Evolutionary conservation across 35 echinoderm and acorn worm genomes (phyloP), one percentile per base, ranked within the genome.

Genomic region (Lytechinus variegatus): DNA sequence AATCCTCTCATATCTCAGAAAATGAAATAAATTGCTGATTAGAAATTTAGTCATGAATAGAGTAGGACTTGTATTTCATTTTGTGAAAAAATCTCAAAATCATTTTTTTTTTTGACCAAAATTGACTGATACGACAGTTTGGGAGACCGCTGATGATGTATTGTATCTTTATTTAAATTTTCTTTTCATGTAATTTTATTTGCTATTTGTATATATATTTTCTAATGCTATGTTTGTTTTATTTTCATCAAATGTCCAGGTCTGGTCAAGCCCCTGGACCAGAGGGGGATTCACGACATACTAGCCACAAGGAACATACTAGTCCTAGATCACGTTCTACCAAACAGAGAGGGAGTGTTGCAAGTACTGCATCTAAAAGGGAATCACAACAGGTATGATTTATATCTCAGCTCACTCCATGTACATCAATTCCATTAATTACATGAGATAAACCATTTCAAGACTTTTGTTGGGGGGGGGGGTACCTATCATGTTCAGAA

Each of bases 331-430:
- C 29, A 28, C 88, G 9, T 28, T 90, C 88, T 12, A 28, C 11
- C 88, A 90, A 90, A 44, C 16, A 7, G 52, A 90, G 52, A 90
- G 88, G 27, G n/a, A 33, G 88, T 29, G 52, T 90, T 9, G 10
- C 88, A 3, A 90, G 29, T 90, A 27, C 87, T 27, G 87, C 88
- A 14, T 44, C 88, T 5, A 90, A 54, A 90, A 90, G 24, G 27
- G 88, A 90, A 90, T 44, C 28, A 5, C 88, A 90, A 90, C 88
- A 90, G 88, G 88, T 90, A 79, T n/a, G 66, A 79, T 79, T 24
- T 24, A 79, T 79, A 16, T 19, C 66, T 24, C 8, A 24, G 6
- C 66, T 79, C 8, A 24, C 16, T 24, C 66, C 16, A 7, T 7
- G 19, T 27, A 79, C 21, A 79, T 4, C 66, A 79, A 7, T 79